Evolutionary conservation across 1,140 invertebrate species (phyloP).

Genomic region (Bicyclus anynana): DNA sequence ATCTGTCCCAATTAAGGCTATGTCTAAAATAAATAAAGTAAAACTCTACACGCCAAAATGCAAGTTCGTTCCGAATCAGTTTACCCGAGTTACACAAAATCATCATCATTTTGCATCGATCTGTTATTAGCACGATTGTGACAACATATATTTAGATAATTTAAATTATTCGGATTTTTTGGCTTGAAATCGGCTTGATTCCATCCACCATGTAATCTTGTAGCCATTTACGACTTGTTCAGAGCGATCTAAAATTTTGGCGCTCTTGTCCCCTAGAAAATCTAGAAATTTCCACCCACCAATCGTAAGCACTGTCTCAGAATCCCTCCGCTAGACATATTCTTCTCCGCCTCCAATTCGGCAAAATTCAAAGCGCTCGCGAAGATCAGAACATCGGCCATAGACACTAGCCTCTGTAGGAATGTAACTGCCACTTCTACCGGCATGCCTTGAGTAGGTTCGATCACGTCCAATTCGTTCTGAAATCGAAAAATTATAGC

Average conservation of each 20-base stretch:
- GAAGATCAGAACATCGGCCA: conserved; percentile 99
- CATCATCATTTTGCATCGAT: too few relatives aligned
- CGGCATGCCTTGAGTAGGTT: conserved; percentile 98
- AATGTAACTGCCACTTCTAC: conserved; percentile 98
- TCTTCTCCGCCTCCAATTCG: conserved; percentile 99
- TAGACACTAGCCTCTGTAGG: conserved; percentile 96
- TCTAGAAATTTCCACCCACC: conserved; percentile 75
- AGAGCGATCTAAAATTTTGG: not conserved
- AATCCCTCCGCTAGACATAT: conserved; percentile 99
- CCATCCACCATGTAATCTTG: too few relatives aligned
- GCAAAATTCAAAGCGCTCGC: conserved; percentile 97
- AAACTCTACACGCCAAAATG: not conserved
- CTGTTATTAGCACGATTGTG: too few relatives aligned
- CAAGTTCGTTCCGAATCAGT: not conserved
- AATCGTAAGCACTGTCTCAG: conserved; percentile 96
- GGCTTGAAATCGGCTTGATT: too few relatives aligned
- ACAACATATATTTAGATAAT: too few relatives aligned
- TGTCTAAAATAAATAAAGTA: not conserved
- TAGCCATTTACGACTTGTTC: too few relatives aligned
- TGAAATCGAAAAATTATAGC: conserved; percentile 52
- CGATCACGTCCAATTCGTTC: conserved; percentile 98
- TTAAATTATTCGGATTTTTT: too few relatives aligned
- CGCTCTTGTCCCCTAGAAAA: not conserved
- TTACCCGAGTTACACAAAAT: not conserved
- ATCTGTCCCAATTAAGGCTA: too few relatives aligned